phyloP scores from a whole-genome alignment of 2,888 invertebrate species.

The Epinotia ramella region DNA sequence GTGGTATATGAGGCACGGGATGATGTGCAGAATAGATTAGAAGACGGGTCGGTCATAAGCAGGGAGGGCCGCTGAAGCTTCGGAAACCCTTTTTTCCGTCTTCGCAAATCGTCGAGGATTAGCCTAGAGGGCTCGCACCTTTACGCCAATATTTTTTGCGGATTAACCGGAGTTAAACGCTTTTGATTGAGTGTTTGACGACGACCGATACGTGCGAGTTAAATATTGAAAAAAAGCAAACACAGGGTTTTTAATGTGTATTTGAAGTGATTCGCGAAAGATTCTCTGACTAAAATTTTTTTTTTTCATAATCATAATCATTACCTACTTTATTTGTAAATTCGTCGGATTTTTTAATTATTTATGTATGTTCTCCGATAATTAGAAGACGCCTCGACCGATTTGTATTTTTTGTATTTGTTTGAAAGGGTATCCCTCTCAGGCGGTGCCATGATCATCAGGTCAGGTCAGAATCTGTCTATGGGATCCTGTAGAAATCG shows the following conservation, averaged over 20 bases:
- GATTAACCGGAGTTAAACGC: constrained; percentile 72
- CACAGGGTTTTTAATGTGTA: constrained; percentile 3
- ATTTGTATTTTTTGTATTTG: no score
- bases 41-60: constrained; percentile 66
- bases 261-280: background rate
- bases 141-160: constrained; percentile 79
- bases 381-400: no score
- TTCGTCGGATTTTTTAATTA: no score
- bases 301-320: no score
- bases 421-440: no score
- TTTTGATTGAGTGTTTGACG: constrained; percentile 71
- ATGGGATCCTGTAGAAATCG: no score
- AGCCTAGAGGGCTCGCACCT: constrained; percentile 78
- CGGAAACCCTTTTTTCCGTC: constrained; percentile 80
- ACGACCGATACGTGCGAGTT: constrained; percentile 61
- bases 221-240: constrained; percentile 17
- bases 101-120: constrained; percentile 83
- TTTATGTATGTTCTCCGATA: no score
- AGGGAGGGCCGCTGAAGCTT: constrained; percentile 66
- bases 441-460: no score
- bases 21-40: constrained; percentile 67
- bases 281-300: background rate
- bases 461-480: no score
- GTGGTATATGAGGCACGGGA: constrained; percentile 37
- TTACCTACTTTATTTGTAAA: no score